Percentiles rank a stretch among this genome's conserved stretches.
Evolutionary conservation across 2,888 invertebrate genomes (phyloP).

Genomic region (Graphium colonna): DNA sequence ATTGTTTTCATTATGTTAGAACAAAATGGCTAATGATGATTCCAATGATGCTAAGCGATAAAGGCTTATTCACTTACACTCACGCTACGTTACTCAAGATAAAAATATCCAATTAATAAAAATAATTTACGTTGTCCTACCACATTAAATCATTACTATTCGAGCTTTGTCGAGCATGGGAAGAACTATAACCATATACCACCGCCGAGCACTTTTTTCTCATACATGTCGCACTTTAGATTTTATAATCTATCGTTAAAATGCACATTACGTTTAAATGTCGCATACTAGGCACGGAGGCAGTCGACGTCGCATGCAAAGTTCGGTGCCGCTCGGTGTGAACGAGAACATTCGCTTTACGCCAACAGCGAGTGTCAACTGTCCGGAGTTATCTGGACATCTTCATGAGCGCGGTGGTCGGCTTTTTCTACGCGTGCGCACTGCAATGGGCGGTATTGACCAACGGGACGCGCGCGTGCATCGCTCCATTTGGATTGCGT

Average conservation of each 20-base stretch:
- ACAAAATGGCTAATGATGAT: too few species aligned
- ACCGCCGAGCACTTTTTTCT: neutral
- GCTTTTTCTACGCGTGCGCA: slow-evolving; percentile 70
- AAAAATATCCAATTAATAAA: too few species aligned
- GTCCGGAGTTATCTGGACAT: slow-evolving; percentile 72
- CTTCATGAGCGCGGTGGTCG: slow-evolving; percentile 59
- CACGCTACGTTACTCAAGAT: too few species aligned
- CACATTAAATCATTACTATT: too few species aligned
- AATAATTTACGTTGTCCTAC: too few species aligned
- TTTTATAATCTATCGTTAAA: slow-evolving; percentile 43
- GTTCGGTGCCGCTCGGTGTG: slow-evolving; percentile 46
- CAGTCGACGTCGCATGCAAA: slow-evolving; percentile 51
- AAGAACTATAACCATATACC: neutral
- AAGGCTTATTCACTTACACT: too few species aligned
- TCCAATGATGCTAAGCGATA: too few species aligned
- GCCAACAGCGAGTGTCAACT: slow-evolving; percentile 58
- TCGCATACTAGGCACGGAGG: slow-evolving; percentile 30
- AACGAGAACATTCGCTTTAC: slow-evolving; percentile 58
- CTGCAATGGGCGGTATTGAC: slow-evolving; percentile 74
- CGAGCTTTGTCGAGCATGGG: neutral
- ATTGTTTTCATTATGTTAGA: too few species aligned
- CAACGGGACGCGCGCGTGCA: slow-evolving; percentile 74
- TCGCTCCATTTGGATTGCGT: slow-evolving; percentile 73
- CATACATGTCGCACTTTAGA: slow-evolving; percentile 38
- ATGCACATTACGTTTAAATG: slow-evolving; percentile 37